Conservation (phyloP, 2,797 vertebrate genomes). For the Eidolon dupreanum region DNA sequence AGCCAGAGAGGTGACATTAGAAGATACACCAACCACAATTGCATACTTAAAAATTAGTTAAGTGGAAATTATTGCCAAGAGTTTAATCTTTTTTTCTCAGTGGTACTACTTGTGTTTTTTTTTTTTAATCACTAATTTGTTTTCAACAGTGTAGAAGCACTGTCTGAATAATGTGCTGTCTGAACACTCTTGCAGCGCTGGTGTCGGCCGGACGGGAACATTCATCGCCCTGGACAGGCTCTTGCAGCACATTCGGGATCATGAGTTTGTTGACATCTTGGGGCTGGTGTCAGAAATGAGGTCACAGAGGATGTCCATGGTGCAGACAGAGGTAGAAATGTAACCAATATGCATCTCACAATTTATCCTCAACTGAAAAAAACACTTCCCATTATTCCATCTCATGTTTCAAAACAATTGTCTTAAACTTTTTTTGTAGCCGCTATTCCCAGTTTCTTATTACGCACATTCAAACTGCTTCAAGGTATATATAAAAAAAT, state of each 20-base stretch:
- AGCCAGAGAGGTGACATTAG: not conserved
- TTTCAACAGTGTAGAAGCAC: not conserved
- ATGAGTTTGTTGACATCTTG: constrained; percentile 94
- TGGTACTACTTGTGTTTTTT: too few species aligned
- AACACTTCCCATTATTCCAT: not conserved
- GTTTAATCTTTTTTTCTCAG: not conserved
- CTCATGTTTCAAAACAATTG: not conserved
- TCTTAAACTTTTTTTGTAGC: not conserved
- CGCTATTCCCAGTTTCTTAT: not conserved
- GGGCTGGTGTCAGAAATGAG: constrained; percentile 97
- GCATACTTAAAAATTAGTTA: not conserved
- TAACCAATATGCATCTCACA: not conserved
- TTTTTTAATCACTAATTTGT: rapidly evolving
- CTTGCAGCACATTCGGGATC: constrained; percentile 95
- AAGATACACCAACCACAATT: not conserved
- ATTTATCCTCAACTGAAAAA: not conserved
- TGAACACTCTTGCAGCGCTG: constrained; percentile 88
- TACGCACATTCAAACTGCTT: not conserved
- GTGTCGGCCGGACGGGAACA: constrained; percentile 96
- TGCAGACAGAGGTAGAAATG: constrained; percentile 94
- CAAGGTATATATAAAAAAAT: not conserved
- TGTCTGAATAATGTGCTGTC: not conserved
- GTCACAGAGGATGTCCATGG: constrained; percentile 97
- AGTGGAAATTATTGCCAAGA: not conserved
- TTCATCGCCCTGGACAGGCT: constrained; percentile 97